Base-by-base conservation (phyloP, 1,140 invertebrate species). In the Drosophila micromelanica region DNA sequence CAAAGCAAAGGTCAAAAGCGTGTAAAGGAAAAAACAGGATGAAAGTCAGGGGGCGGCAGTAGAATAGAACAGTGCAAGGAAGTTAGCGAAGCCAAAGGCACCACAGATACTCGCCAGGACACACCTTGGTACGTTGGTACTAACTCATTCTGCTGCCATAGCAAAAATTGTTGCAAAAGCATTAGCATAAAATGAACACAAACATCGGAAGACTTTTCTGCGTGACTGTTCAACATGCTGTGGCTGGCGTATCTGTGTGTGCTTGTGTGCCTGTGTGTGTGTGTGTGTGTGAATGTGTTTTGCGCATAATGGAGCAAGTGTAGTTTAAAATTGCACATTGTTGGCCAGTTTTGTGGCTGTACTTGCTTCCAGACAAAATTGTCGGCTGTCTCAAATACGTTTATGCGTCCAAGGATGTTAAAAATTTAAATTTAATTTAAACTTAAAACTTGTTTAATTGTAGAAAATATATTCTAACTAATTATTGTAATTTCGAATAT, bases 251-350 rank as follows among this genome's bases (percentile, higher is more conserved):
- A 37, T 54, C 20, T 15, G 46, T 32, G 45, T 52, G 55, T 74
- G 73, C 60, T 46, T 56, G 56, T 52, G 57, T 23, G 23, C 37
- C 12, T 27, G 55, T 46, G 27, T 13, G 40, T 54, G 27, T n/a
- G 46, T 32, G 45, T 52, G 55, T 74, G 73, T 63, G 56, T 56
- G 56, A 57, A 52, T 23, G 23, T 51, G 23, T 15, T 62, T 45
- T 62, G 45, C 60, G 78, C 46, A 64, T 79, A 76, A 78, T 79
- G 61, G 70, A 51, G 71, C 43, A 63, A 52, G 15, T 63, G 76
- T 65, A 75, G 76, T 79, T 75, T 79, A 37, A 84, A 78, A 77
- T 84, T 78, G 42, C 61, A 74, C 69, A 72, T 78, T 75, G 65
- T 75, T 61, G 78, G 37, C 54, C 70, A 74, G 23, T 60, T 79